These are phyloP conservation scores for Gibbula magus DNA, from an alignment of 2,888 invertebrate species.

Conservation along the genomic window DNA sequence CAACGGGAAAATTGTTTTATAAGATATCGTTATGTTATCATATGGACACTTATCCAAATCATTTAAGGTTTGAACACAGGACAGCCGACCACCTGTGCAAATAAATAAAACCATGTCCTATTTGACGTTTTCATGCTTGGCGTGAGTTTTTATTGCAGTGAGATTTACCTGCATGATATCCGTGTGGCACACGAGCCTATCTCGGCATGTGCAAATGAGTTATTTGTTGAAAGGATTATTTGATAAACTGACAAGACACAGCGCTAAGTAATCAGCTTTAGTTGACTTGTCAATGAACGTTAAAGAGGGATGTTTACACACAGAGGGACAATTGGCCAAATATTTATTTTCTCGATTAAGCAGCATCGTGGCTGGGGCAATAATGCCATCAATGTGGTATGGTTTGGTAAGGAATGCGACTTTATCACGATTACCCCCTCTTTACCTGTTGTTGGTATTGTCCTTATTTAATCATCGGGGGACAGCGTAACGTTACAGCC, in stretches of 20 bases:
- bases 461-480: not conserved
- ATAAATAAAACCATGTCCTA: too few relatives aligned
- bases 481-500: not conserved
- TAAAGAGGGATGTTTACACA: conserved; percentile 22
- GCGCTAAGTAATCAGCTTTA: conserved; percentile 7
- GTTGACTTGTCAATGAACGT: not conserved
- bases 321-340: conserved; percentile 24
- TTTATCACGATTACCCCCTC: not conserved
- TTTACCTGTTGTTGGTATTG: not conserved
- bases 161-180: not conserved
- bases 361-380: not conserved
- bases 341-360: conserved; percentile 21
- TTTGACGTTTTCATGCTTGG: too few relatives aligned
- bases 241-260: conserved; percentile 17
- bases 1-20: too few relatives aligned
- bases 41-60: too few relatives aligned
- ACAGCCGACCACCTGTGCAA: too few relatives aligned
- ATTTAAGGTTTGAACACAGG: too few relatives aligned
- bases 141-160: not conserved
- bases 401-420: not conserved
- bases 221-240: conserved; percentile 19
- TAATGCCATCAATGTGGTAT: not conserved
- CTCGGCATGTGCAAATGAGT: not conserved
- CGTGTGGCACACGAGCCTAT: not conserved
- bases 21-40: too few relatives aligned